Evolutionary conservation across 2,888 invertebrate species (phyloP), one percentile per base, ranked within the genome.

Genomic region (Apotomis capreana): DNA sequence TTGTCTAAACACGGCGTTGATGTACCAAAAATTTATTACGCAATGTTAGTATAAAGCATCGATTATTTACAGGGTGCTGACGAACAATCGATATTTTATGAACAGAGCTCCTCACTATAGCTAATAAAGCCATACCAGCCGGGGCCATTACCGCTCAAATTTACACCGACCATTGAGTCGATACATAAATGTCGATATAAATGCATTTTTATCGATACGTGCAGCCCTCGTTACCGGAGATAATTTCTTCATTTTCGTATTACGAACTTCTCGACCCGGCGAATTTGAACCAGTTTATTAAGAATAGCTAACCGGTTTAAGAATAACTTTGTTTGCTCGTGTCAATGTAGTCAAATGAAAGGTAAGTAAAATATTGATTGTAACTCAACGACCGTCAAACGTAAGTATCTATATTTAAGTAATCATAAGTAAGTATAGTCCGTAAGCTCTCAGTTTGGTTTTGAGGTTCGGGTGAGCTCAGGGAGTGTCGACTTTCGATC

Each of bases 221-320:
- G 81, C 84, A 84, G 81, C 84, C 85, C 86, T 89, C 87, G 84
- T 88, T 88, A 87, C 82, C 72, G 76, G 74, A 75, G 83, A 85
- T 89, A 86, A 90, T 90, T 88, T 90, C 91, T 90, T 90, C 84
- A 91, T 90, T 87, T 85, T 86, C 82, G 82, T 83, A 83, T 79
- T 76, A 76, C 70, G 52, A 59, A 36, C 36, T 75, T 76, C 62
- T 73, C 67, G 60, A 80, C 78, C 79, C 77, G 78, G 80, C 78
- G 79, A 80, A 80, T 78, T 79, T 80, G 83, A 78, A 83, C 83
- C 82, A 84, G 83, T 84, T 86, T 82, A 76, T 78, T 81, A 61
- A 57, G n/a, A 15, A 13, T 40, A 5, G 52, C 26, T 36, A 12
- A 26, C 49, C 10, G 49, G 10, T 49, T 49, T 9, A 8, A 9